phyloP scores from a whole-genome alignment of 2,113 vertebrate species.

The Donacobius atricapilla region DNA sequence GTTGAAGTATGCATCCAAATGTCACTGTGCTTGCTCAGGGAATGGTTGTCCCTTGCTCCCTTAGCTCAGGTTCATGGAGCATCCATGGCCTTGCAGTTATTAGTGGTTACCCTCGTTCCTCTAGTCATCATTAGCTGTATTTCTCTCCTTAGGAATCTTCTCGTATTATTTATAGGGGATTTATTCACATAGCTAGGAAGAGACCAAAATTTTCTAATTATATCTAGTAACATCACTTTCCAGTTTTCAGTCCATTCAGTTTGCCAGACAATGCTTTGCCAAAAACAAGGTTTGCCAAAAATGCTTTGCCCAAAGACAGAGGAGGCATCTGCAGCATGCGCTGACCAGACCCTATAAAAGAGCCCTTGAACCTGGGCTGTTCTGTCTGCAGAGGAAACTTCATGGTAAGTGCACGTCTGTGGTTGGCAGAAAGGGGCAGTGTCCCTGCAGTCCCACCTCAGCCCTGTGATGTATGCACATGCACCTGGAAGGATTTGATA shows the following conservation, averaged over 20 bases:
- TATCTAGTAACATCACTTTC: conserved; percentile 56
- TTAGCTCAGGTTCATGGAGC: conserved; percentile 24
- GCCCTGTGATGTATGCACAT: accelerated
- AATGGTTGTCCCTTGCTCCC: neutral
- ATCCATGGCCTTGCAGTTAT: conserved; percentile 6
- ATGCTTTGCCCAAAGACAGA: conserved; percentile 68
- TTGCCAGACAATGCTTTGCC: conserved; percentile 77
- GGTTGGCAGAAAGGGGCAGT: neutral
- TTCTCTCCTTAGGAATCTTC: conserved; percentile 11
- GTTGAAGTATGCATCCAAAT: neutral
- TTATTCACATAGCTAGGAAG: conserved; percentile 35
- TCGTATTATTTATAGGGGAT: conserved; percentile 57
- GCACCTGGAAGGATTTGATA: neutral
- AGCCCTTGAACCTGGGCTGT: neutral
- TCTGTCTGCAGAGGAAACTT: neutral
- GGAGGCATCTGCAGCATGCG: conserved; percentile 51
- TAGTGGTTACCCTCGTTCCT: neutral
- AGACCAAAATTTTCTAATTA: conserved; percentile 60
- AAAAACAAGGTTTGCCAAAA: conserved; percentile 67
- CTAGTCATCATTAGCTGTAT: conserved; percentile 26
- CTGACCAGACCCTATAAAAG: conserved; percentile 47
- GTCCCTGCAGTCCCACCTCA: neutral
- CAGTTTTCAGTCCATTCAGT: conserved; percentile 39
- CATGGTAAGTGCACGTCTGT: conserved; percentile 31
- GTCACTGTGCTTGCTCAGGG: neutral